Conservation (phyloP, 2,797 vertebrate genomes). For the Anguilla obscura region DNA sequence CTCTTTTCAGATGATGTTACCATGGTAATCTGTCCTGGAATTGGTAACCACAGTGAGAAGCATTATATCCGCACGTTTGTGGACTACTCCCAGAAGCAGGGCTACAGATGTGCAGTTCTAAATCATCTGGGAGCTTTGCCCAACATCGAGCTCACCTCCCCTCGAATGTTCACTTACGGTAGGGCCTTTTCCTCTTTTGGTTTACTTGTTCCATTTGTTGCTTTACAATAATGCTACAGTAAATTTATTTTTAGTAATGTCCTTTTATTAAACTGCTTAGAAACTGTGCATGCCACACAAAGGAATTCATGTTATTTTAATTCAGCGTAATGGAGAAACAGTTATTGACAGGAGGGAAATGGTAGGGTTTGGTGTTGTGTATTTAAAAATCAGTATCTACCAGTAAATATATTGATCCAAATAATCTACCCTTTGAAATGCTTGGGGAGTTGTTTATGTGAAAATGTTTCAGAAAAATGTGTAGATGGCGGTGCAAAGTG, state of each 20-base stretch:
- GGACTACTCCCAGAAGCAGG: conserved; percentile 91
- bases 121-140: conserved; percentile 95
- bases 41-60: conserved; percentile 98
- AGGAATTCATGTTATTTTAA: neutral
- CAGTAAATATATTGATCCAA: neutral
- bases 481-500: neutral
- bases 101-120: conserved; percentile 93
- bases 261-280: neutral
- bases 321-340: neutral
- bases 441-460: neutral
- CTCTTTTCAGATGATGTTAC: conserved; percentile 84
- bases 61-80: conserved; percentile 98
- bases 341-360: neutral
- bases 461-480: neutral
- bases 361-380: neutral
- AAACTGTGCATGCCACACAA: neutral
- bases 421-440: neutral
- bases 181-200: conserved; percentile 43
- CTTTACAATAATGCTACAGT: neutral
- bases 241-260: too few species aligned
- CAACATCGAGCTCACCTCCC: conserved; percentile 94
- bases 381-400: neutral
- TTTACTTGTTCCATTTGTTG: neutral
- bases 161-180: conserved; percentile 99
- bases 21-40: conserved; percentile 98